Evolutionary conservation across 2,888 invertebrate genomes (phyloP), one percentile per base, ranked within the genome.

Genomic region (Luperina testacea): DNA sequence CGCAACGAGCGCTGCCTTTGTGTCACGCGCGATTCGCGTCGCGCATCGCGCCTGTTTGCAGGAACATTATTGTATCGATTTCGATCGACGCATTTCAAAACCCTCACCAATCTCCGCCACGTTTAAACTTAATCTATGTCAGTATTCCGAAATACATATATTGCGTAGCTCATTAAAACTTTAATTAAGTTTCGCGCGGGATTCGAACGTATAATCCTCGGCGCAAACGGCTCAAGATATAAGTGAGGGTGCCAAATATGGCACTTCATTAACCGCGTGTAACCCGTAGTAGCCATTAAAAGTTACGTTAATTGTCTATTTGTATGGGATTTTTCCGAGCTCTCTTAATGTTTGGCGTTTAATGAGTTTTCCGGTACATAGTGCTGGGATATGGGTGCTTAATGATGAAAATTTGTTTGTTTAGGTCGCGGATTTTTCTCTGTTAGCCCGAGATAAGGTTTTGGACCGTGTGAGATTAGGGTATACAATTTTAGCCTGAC

Each of bases 181-280:
- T 95, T 95, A 95, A 95, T 96, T 95, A 95, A 95, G 94, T 95
- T 95, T 92, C 91, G 88, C 93, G 88, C 89, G 92, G 89, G 92
- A 93, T 91, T 92, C 90, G 90, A 93, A 93, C 91, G 91, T 92
- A 90, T 91, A 90, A 92, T 90, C 85, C 87, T 75, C 75, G 76
- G 81, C 81, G 86, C 83, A 89, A 90, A 89, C 88, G 89, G 85
- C 89, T 88, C 79, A 90, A 91, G 92, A 92, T 91, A 89, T 89
- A 90, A 87, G 84, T 77, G 85, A 83, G 88, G 87, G 87, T 89
- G 91, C 91, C 92, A 90, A 92, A 93, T 93, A 92, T 91, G 90
- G 88, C 89, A 89, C 84, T 86, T 85, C 80, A 90, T 91, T 90
- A 90, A 86, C 85, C 70, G 79, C 76, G n/a, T 87, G 80, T 84